Evolutionary conservation across 2,888 invertebrate species (phyloP).

Genomic region (Sminthurides aquaticus): DNA sequence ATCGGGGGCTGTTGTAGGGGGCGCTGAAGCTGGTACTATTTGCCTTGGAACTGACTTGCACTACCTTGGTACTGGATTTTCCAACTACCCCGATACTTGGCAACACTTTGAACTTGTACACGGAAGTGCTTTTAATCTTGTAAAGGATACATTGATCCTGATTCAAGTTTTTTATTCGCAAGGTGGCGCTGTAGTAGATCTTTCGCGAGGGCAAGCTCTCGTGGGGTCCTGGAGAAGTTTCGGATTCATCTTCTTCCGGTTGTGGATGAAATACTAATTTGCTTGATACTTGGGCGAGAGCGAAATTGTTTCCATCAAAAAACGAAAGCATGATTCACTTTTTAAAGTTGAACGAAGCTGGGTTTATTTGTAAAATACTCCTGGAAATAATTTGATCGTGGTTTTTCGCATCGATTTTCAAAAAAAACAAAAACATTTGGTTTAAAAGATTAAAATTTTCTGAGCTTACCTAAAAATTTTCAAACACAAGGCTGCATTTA

Average conservation of each 20-base stretch:
- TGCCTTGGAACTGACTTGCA: background rate
- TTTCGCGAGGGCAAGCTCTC: background rate
- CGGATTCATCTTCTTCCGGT: background rate
- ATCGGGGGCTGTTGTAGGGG: background rate
- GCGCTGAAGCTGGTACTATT: background rate
- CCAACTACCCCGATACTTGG: background rate
- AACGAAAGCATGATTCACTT: too few relatives aligned
- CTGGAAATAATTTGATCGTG: too few relatives aligned
- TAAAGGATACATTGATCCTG: background rate
- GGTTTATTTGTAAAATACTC: too few relatives aligned
- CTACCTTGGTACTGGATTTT: background rate
- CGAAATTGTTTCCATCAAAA: too few relatives aligned
- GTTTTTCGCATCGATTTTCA: too few relatives aligned
- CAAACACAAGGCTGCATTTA: too few relatives aligned
- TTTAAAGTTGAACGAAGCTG: too few relatives aligned
- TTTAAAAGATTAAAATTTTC: too few relatives aligned
- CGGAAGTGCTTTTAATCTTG: background rate
- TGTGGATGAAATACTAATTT: background rate
- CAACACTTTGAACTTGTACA: background rate
- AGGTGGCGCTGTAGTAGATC: background rate
- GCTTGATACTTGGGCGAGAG: background rate
- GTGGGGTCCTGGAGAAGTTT: background rate
- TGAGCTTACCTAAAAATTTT: too few relatives aligned
- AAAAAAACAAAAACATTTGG: too few relatives aligned
- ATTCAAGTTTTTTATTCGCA: background rate